Evolutionary conservation across 1,140 invertebrate genomes (phyloP), one percentile per base, ranked within the genome.

Genomic region (Lineus longissimus): DNA sequence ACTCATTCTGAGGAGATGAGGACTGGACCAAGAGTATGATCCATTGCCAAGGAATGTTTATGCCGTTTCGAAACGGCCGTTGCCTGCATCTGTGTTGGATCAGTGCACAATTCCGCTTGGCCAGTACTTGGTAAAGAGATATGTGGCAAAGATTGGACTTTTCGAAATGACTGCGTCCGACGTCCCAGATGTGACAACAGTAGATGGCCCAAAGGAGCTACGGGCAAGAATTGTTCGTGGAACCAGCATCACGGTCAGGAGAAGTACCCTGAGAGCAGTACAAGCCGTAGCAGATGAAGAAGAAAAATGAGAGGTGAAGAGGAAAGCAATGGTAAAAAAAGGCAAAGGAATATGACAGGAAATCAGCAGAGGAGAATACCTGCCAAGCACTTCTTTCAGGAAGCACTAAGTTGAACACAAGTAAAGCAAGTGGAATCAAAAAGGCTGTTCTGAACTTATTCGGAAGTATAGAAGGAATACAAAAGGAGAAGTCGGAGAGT

Each of bases 361-460:
- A 19, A 29, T 55, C 61, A n/a, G 15, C 25, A 33, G 19, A 58
- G 22, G 41, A 64, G 47, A 67, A 67, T 41, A 27, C n/a, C 27
- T 67, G 61, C 31, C 65, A 64, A 59, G 55, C 66, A 17, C 33
- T 64, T 17, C 45, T 67, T 13, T 59, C 66, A 41, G 66, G 64
- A 30, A 61, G 66, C 45, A 61, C 62, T 19, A 64, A 64, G 55
- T 58, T 62, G 2, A 61, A 63, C 33, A 59, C 63, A 11, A 2
- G 19, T 25, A 64, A 67, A 59, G 22, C 59, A 15, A 2, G 47
- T 9, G 31, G 58, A 6, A 62, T 67, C 2, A 31, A 67, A 30
- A 64, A 55, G 40, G 59, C 62, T 19, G 31, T 67, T 1, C 19
- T 60, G 19, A 15, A n/a, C 27, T 15, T 61, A 2, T 30, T 67